Evolutionary conservation across 2,797 vertebrate genomes (phyloP).

Genomic region (Coilia nasus): DNA sequence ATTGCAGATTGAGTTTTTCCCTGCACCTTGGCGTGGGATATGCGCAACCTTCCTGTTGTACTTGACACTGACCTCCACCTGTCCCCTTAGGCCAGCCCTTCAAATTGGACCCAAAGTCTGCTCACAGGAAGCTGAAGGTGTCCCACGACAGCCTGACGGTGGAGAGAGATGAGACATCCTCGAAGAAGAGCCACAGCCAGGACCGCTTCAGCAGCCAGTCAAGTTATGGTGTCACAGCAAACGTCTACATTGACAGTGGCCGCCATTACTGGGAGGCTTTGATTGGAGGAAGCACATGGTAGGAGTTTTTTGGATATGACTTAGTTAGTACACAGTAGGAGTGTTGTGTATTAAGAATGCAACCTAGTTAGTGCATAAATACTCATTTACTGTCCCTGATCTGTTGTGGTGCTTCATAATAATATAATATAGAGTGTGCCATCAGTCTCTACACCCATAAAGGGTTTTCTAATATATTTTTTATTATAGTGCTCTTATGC

Average conservation of each 20-base stretch:
- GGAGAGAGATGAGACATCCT: conserved; percentile 93
- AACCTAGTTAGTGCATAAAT: not conserved
- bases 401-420: no score
- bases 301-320: conserved; percentile 49
- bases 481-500: no score
- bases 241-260: conserved; percentile 97
- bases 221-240: conserved; percentile 93
- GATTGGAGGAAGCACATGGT: conserved; percentile 98
- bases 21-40: no score
- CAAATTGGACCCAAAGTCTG: conserved; percentile 95
- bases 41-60: no score
- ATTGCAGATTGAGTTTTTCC: no score
- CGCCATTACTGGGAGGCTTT: conserved; percentile 98
- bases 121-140: conserved; percentile 92
- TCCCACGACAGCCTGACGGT: conserved; percentile 97
- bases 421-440: no score
- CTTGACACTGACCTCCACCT: not conserved
- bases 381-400: not conserved
- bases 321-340: conserved; percentile 36
- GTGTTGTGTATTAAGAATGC: not conserved
- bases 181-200: conserved; percentile 95
- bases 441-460: no score
- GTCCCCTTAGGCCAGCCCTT: conserved; percentile 90
- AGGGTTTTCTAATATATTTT: no score
- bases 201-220: conserved; percentile 95